Evolutionary conservation across 1,140 invertebrate genomes (phyloP).

Genomic region (Brachionus plicatilis): DNA sequence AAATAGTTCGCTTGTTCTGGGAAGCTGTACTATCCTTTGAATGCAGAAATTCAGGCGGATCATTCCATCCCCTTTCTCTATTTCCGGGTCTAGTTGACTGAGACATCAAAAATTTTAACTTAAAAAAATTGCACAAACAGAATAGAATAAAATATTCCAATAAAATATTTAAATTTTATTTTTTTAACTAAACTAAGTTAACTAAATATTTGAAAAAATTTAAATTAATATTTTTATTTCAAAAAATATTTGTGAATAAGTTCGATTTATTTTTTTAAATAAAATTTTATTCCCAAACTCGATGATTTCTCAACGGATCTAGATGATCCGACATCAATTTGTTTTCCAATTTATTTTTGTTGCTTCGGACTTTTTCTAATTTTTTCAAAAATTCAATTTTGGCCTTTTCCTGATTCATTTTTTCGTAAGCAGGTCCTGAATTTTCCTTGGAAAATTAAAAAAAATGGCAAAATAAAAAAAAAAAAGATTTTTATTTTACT

Average conservation of each 20-base stretch:
- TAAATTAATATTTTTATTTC: not conserved
- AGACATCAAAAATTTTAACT: not conserved
- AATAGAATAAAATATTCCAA: too few relatives aligned
- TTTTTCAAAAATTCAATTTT: not conserved
- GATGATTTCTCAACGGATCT: slow-evolving; percentile 12
- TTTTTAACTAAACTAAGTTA: not conserved
- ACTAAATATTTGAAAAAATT: not conserved
- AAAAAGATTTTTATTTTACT: not conserved
- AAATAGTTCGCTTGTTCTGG: slow-evolving; percentile 3
- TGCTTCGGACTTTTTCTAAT: slow-evolving; percentile 6
- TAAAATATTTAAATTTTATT: not conserved
- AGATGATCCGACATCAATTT: slow-evolving; percentile 22
- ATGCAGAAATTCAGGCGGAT: slow-evolving; percentile 37
- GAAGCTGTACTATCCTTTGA: not conserved
- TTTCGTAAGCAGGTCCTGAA: not conserved
- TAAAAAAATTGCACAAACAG: not conserved
- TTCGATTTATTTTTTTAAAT: not conserved
- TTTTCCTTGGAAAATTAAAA: not conserved
- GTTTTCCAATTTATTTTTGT: slow-evolving; percentile 35
- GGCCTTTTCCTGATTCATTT: not conserved
- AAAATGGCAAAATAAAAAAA: too few relatives aligned
- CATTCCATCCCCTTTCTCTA: slow-evolving; percentile 19
- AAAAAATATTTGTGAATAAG: too few relatives aligned
- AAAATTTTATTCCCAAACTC: slow-evolving; percentile 30
- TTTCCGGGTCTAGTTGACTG: not conserved